Base-by-base conservation (phyloP, 2,888 invertebrate genomes). In the Eupithecia subumbrata region DNA sequence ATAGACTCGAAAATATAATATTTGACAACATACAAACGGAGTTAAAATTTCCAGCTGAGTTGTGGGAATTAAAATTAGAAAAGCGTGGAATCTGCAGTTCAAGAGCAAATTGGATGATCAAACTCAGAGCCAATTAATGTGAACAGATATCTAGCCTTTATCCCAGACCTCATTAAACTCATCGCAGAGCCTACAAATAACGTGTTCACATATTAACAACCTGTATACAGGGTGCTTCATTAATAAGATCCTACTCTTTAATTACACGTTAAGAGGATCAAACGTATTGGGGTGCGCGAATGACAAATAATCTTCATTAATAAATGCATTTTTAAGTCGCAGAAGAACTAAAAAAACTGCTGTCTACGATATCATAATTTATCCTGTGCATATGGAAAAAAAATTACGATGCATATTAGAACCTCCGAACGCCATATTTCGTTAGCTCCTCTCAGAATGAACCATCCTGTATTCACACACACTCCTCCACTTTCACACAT, bases 161-260 rank as follows among this genome's bases (percentile, higher is more conserved):
- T 69, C 60, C 63, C 18, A 60, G 40, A 48, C 34, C 52, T 71
- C 63, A 71, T 76, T 76, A 73, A 71, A 76, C n/a, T 64, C 71
- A 64, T 69, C 43, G 48, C 43, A 68, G 67, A 37, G 52, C 56
- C 56, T 74, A 74, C 64, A 73, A 76, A 74, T 71, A 64, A 76
- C 72, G 64, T 73, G 73, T 64, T 75, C n/a, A 73, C 78, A 75
- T 76, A 68, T 66, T 77, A 77, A 75, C 70, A 76, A 71, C 67
- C 66, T 37, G 18, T 37, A n/a, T 66, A 56, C n/a, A 56, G n/a
- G 12, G 0, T 52, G 52, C 9, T n/a, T 3, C n/a, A 2, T 52
- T 52, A n/a, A n/a, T 52, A n/a, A n/a, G n/a, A 52, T 52, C n/a
- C 7, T 52, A n/a, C n/a, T 52, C n/a, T n/a, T 18, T 0, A 9